phyloP scores from a whole-genome alignment of 1,140 invertebrate genomes.

The Lordiphosa mommai region DNA sequence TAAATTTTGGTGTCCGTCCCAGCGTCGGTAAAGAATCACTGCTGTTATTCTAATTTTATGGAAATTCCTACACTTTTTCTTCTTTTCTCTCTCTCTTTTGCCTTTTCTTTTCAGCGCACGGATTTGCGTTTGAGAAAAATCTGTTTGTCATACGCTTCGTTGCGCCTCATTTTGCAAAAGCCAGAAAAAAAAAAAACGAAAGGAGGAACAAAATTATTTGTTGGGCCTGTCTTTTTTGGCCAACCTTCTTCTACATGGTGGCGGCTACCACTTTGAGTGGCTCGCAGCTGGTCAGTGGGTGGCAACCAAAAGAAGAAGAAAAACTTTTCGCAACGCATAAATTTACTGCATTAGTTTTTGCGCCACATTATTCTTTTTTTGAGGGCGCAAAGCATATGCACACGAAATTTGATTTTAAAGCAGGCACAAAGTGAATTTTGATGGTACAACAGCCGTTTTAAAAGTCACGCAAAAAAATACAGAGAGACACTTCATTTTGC shows the following conservation, averaged over 20 bases:
- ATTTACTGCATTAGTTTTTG: constrained; percentile 70
- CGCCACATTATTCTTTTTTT: constrained; percentile 68
- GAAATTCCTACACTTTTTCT: constrained; percentile 77
- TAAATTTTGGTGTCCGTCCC: constrained; percentile 62
- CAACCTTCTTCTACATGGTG: constrained; percentile 7
- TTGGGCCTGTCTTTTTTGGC: constrained; percentile 39
- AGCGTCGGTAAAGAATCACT: constrained; percentile 64
- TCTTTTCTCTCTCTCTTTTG: constrained; percentile 25
- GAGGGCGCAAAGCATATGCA: constrained; percentile 57
- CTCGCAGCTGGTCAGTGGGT: constrained; percentile 51
- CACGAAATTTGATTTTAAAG: constrained; percentile 66
- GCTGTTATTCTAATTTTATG: constrained; percentile 78
- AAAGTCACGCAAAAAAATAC: too few relatives aligned
- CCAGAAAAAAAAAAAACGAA: constrained; percentile 3
- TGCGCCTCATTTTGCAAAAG: constrained; percentile 73
- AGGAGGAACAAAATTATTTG: constrained; percentile 49
- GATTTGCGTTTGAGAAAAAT: constrained; percentile 78
- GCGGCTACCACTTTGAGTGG: constrained; percentile 41
- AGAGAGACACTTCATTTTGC: too few relatives aligned
- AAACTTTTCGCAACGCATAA: constrained; percentile 75
- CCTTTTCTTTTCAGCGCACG: constrained; percentile 67
- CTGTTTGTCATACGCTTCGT: constrained; percentile 77
- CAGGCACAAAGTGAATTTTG: constrained; percentile 67
- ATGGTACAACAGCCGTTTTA: constrained; percentile 26
- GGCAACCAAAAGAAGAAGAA: constrained; percentile 16